Evolutionary conservation across 2,113 vertebrate genomes (phyloP).

Genomic region (Tetrao urogallus): DNA sequence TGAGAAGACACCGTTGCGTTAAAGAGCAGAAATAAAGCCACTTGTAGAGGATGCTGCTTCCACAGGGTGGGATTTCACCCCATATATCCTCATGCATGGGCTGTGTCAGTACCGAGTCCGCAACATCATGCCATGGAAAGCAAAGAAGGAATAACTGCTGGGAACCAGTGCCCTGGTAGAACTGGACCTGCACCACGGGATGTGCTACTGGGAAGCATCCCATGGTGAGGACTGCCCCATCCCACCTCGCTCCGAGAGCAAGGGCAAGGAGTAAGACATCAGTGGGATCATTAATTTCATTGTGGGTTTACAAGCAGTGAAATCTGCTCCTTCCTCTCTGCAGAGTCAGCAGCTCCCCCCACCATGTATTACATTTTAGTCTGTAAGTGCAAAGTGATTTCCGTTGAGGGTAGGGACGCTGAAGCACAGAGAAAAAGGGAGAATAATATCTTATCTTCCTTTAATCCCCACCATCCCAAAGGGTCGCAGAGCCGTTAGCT

Average conservation of each 20-base stretch:
- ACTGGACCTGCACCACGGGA: neutral
- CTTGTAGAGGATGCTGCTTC: neutral
- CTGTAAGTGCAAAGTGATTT: neutral
- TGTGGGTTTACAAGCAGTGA: neutral
- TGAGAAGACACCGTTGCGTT: neutral
- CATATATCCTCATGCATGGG: neutral
- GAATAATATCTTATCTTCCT: slow-evolving; percentile 57
- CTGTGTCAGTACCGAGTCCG: neutral
- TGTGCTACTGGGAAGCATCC: neutral
- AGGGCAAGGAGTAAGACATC: neutral
- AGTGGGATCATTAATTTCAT: neutral
- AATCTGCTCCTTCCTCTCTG: slow-evolving; percentile 8
- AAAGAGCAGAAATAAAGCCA: slow-evolving; percentile 20
- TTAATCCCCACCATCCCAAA: slow-evolving; percentile 61
- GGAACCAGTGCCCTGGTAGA: neutral
- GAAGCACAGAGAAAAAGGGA: slow-evolving; percentile 35
- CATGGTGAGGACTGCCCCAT: neutral
- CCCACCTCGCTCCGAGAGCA: rapidly evolving
- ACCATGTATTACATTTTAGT: neutral
- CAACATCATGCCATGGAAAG: neutral
- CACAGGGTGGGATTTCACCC: neutral
- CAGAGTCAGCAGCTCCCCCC: neutral
- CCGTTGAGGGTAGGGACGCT: slow-evolving; percentile 11
- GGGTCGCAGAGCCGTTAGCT: neutral
- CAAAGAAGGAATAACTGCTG: neutral